phyloP scores from a whole-genome alignment of 2,797 vertebrate species.

The Myotis planiceps region DNA sequence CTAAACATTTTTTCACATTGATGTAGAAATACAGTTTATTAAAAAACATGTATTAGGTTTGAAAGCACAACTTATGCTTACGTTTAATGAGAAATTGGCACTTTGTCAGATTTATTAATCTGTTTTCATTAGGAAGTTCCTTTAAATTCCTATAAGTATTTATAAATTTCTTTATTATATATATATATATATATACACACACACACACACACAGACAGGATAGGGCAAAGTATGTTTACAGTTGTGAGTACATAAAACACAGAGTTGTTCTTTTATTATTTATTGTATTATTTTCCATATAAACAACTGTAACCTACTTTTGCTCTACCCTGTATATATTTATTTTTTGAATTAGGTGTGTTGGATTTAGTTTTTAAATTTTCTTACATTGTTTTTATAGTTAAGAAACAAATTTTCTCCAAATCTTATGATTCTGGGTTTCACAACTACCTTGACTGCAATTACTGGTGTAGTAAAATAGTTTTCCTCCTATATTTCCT shows the following conservation, averaged over 20 bases:
- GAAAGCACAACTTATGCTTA: not conserved
- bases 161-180: not conserved
- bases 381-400: not conserved
- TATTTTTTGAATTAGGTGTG: not conserved
- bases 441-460: not conserved
- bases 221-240: not conserved
- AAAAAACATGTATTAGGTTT: not conserved
- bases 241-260: not conserved
- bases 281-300: not conserved
- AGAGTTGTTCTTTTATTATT: not conserved
- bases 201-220: not conserved
- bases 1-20: not conserved
- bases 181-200: not conserved
- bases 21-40: not conserved
- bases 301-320: not conserved
- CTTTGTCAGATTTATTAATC: not conserved
- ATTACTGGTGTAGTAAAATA: not conserved
- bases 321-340: not conserved
- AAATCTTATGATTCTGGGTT: not conserved
- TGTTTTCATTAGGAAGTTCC: not conserved
- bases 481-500: not conserved
- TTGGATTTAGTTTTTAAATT: not conserved
- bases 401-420: slow-evolving; percentile 3
- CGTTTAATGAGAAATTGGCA: not conserved
- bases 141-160: not conserved